A percentile compares a stretch with the other conserved stretches of the same genome.
Evolutionary conservation across 2,888 invertebrate species (phyloP).

Genomic region (Gisinianus flammeolus): DNA sequence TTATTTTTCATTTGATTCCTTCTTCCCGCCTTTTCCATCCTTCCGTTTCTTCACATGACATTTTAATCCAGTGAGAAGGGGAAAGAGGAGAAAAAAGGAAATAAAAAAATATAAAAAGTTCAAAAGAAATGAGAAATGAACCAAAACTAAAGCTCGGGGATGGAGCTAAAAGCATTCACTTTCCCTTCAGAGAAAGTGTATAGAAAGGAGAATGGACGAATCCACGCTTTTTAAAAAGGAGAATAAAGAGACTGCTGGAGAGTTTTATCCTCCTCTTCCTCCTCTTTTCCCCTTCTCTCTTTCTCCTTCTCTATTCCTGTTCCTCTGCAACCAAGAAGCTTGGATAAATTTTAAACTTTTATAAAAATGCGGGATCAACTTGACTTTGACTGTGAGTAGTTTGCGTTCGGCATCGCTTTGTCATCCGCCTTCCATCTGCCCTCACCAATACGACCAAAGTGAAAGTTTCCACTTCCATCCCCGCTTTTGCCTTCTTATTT

Average conservation of each 20-base stretch:
- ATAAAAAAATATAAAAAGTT: not conserved
- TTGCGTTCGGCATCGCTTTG: no score
- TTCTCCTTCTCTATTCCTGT: not conserved
- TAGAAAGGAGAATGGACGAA: not conserved
- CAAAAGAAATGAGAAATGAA: not conserved
- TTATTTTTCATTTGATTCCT: no score
- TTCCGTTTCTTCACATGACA: no score
- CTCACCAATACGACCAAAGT: no score
- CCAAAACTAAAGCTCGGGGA: not conserved
- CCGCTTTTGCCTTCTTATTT: not conserved
- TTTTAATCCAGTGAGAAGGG: no score
- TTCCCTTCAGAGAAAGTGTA: no score
- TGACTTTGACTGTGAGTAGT: not conserved
- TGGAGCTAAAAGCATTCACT: not conserved
- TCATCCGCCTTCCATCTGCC: conserved; percentile 8
- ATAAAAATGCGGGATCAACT: not conserved
- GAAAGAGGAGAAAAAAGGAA: not conserved
- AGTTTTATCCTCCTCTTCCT: not conserved
- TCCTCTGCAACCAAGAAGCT: not conserved
- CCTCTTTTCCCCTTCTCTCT: not conserved
- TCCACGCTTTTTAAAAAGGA: not conserved
- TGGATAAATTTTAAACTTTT: not conserved
- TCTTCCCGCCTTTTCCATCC: no score
- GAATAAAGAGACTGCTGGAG: not conserved
- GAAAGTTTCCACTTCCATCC: not conserved